Base-by-base conservation (phyloP, 1,140 invertebrate species). In the Macrosteles quadrilineatus region DNA sequence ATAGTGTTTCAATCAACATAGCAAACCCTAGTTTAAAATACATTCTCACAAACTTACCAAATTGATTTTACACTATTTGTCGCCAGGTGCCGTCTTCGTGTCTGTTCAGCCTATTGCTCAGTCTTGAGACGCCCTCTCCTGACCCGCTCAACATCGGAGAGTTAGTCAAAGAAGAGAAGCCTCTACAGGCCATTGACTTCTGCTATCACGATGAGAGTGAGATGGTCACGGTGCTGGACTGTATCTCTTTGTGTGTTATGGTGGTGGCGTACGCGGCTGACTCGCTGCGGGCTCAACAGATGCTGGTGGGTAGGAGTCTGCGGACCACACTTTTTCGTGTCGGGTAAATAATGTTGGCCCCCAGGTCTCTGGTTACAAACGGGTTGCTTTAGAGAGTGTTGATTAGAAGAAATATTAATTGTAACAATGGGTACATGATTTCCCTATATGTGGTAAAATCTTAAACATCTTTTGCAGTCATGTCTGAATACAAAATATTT, bases 201-300 rank as follows among this genome's bases (percentile, higher is more conserved):
- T 98, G 96, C 80, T 98, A 98, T 80, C 91, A 96, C 72, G 96
- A 97, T 77, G 96, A 98, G 77, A 91, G 94, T 53, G 96, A 98
- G 81, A 94, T 96, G 84, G 93, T 98, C 23, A 93, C 91, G 9
- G 92, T 98, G 1, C 80, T 98, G 30, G 96, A 98, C 79, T 96
- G 94, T 74, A 96, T 98, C 74, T 95, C 94, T 3, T 85, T 97
- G 23, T 98, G 95, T 78, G 96, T 99, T 0, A 98, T 98, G 87
- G 97, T 99, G 0, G 94, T 98, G 17, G 96, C 96, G 0, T 99
- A 99, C 82, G 93, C 97, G 0, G 92, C 97, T 17, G 97, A 99
- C 82, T 97, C 96, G 53, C 88, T 93, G 59, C 84, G 98, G 73
- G 95, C 95, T 40, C 95, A 97, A 80, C 98, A 99, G 83, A 99